phyloP scores from a whole-genome alignment of 2,797 vertebrate species.

The Microcaecilia unicolor region DNA sequence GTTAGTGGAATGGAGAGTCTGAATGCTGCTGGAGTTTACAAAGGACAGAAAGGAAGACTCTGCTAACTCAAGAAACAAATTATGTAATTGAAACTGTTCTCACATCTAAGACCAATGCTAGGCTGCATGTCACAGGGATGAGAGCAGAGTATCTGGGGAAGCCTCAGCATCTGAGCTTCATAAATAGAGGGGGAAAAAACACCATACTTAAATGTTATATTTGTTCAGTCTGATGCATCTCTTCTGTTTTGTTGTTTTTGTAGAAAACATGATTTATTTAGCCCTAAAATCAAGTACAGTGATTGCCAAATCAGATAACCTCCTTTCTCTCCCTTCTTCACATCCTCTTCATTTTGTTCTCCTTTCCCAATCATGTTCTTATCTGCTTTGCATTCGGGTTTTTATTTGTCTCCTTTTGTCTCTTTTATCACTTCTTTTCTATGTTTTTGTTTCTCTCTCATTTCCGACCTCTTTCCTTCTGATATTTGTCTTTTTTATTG shows the following conservation, averaged over 20 bases:
- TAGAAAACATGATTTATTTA: too few species aligned
- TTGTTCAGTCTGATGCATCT: slow-evolving; percentile 34
- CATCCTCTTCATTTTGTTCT: too few species aligned
- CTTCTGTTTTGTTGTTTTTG: slow-evolving; percentile 3
- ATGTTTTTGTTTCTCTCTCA: background rate
- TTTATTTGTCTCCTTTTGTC: too few species aligned
- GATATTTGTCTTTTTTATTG: too few species aligned
- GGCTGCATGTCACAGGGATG: slow-evolving; percentile 8
- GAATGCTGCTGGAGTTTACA: slow-evolving; percentile 10
- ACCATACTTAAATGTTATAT: too few species aligned
- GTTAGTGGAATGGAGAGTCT: slow-evolving; percentile 4
- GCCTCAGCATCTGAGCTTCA: slow-evolving; percentile 1
- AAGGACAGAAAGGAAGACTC: slow-evolving; percentile 10
- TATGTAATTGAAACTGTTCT: background rate
- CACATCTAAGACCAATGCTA: background rate
- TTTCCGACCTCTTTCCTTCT: background rate
- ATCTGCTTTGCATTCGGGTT: too few species aligned
- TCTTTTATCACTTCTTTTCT: too few species aligned
- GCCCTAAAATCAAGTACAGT: too few species aligned
- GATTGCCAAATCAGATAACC: background rate
- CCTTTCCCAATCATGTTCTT: too few species aligned
- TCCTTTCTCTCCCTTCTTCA: background rate
- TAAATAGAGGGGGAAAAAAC: slow-evolving; percentile 18
- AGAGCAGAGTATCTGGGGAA: slow-evolving; percentile 8
- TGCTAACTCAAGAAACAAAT: background rate